phyloP scores from a whole-genome alignment of 2,113 vertebrate species.

The Petaurus breviceps region DNA sequence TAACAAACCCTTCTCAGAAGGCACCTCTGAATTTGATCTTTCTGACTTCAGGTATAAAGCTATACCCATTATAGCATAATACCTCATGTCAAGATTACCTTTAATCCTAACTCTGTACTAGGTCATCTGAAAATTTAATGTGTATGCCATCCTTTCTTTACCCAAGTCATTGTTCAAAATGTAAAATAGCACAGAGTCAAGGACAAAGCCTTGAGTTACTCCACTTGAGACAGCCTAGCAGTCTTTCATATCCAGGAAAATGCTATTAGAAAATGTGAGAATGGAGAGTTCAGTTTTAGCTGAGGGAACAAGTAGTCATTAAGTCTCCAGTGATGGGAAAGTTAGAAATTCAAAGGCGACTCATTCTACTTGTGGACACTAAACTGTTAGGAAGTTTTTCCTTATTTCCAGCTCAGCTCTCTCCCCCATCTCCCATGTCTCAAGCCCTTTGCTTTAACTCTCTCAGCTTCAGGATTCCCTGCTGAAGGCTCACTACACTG shows the following conservation, averaged over 20 bases:
- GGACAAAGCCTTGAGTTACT: background rate
- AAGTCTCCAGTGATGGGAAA: background rate
- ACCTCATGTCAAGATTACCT: background rate
- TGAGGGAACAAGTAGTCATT: background rate
- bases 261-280: background rate
- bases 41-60: background rate
- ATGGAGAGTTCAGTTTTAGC: background rate
- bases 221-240: background rate
- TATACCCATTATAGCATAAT: background rate
- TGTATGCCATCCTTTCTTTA: background rate
- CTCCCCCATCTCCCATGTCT: background rate
- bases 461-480: background rate
- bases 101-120: background rate
- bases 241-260: background rate
- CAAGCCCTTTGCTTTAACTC: background rate
- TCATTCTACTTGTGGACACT: background rate
- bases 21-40: background rate
- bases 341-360: background rate
- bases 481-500: background rate
- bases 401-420: background rate
- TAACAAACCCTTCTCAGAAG: background rate
- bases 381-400: background rate
- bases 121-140: background rate
- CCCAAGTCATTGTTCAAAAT: background rate
- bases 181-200: background rate